Base-by-base conservation (phyloP, 2,113 vertebrate species). In the Eurystomus gularis region DNA sequence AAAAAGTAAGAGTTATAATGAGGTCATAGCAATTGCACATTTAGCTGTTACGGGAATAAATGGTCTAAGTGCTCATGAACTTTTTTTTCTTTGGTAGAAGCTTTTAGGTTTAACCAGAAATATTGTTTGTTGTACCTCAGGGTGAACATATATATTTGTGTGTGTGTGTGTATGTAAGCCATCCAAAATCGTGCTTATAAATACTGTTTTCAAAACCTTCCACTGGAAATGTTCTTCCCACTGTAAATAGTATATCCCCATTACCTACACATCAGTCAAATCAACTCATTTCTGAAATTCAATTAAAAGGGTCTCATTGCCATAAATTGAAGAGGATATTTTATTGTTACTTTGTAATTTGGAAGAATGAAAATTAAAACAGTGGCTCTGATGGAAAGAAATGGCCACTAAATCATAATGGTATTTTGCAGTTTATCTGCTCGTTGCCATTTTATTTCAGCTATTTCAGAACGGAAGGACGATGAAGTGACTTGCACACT, bases 321-420 rank as follows among this genome's bases (percentile, higher is more conserved):
- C 40, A 58, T 83, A 86, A 80, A 86, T 90, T 35, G 52, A 94
- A 64, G 90, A 94, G 39, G 85, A 62, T 85, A 55, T 54, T 90
- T 94, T 83, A 94, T 91, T 82, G 84, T 94, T 93, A 90, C 88
- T 96, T 97, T 92, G 88, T 96, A 97, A 96, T 97, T 96, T 95
- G 88, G 81, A 97, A 94, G 88, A 96, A 95, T 93, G 95, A 96
- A 96, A 96, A 97, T 97, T 97, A 96, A 96, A 95, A 94, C 84
- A 92, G 92, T 93, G 88, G 65, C 82, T 96, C 90, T 86, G 94
- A 97, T 93, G 90, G 90, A 93, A 97, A 95, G 94, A 96, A 95
- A 94, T 82, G 88, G 72, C 84, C 77, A 88, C 95, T 95, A 96
- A 96, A 96, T 94, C 97, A 96, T 94, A 90, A 86, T 95, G 93